phyloP scores from a whole-genome alignment of 2,888 invertebrate species.

The Thera britannica region DNA sequence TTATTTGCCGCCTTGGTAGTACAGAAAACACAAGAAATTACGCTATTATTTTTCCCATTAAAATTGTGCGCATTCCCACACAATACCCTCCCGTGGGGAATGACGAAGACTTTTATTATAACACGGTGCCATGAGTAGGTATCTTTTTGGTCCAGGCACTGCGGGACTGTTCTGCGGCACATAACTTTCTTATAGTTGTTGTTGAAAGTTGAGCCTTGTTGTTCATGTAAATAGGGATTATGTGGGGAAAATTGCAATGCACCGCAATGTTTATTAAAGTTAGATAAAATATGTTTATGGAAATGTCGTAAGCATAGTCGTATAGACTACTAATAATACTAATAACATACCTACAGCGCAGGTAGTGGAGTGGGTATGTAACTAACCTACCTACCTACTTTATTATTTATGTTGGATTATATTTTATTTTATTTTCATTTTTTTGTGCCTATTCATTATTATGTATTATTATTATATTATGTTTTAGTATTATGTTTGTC shows the following conservation, averaged over 20 bases:
- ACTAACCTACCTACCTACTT: too few species aligned
- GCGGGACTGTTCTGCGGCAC: constrained; percentile 26
- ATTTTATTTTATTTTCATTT: too few species aligned
- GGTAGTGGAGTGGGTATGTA: too few species aligned
- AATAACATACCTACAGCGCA: too few species aligned
- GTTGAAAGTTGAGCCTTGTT: constrained; percentile 31
- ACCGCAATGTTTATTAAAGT: not conserved
- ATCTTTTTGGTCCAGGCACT: constrained; percentile 25
- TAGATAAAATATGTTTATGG: not conserved
- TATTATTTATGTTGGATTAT: too few species aligned
- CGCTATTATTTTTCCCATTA: constrained; percentile 33
- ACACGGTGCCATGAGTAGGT: constrained; percentile 26
- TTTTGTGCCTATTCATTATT: too few species aligned
- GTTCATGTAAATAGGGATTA: constrained; percentile 7
- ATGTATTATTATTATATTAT: too few species aligned
- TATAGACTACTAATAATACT: too few species aligned
- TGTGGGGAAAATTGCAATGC: constrained; percentile 5
- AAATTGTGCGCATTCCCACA: constrained; percentile 22
- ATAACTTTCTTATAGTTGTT: constrained; percentile 42
- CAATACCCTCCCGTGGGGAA: constrained; percentile 25
- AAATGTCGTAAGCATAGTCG: too few species aligned
- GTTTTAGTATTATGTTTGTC: too few species aligned
- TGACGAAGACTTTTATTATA: constrained; percentile 25
- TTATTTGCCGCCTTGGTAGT: too few species aligned
- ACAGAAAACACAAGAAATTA: not conserved